phyloP scores from a whole-genome alignment of 2,888 invertebrate genomes.

The Spisula subtruncata region DNA sequence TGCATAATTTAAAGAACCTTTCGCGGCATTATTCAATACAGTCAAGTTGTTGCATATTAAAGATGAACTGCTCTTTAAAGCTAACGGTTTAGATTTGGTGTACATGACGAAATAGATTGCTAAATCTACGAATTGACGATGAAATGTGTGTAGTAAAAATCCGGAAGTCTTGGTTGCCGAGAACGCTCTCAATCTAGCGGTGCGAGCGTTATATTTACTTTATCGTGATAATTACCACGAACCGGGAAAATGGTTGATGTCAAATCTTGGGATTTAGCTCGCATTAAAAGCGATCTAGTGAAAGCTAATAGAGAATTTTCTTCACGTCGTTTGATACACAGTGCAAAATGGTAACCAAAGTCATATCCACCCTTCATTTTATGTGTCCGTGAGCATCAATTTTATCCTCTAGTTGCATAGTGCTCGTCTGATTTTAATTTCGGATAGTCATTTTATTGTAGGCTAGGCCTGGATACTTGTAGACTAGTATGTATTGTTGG shows the following conservation, averaged over 20 bases:
- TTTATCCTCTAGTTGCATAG: not conserved
- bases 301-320: conserved; percentile 92
- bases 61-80: conserved; percentile 85
- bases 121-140: conserved; percentile 33
- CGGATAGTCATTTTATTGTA: not conserved
- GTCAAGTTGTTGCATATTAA: conserved; percentile 85
- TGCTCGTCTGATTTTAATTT: not conserved
- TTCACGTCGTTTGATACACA: conserved; percentile 93
- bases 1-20: conserved; percentile 83
- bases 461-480: no score
- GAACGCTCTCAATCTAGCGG: conserved; percentile 73
- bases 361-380: not conserved
- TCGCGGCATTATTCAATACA: conserved; percentile 81
- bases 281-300: conserved; percentile 91
- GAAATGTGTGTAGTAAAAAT: conserved; percentile 25
- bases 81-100: conserved; percentile 83
- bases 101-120: conserved; percentile 76
- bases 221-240: conserved; percentile 2
- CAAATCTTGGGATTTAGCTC: conserved; percentile 89
- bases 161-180: conserved; percentile 77
- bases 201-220: conserved; percentile 9
- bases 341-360: conserved; percentile 92
- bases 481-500: no score
- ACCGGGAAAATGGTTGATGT: conserved; percentile 81
- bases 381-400: not conserved